These are phyloP conservation scores for Caenorhabditis sp. DNA, from an alignment of 2,888 invertebrate genomes.

Conservation along the genomic window DNA sequence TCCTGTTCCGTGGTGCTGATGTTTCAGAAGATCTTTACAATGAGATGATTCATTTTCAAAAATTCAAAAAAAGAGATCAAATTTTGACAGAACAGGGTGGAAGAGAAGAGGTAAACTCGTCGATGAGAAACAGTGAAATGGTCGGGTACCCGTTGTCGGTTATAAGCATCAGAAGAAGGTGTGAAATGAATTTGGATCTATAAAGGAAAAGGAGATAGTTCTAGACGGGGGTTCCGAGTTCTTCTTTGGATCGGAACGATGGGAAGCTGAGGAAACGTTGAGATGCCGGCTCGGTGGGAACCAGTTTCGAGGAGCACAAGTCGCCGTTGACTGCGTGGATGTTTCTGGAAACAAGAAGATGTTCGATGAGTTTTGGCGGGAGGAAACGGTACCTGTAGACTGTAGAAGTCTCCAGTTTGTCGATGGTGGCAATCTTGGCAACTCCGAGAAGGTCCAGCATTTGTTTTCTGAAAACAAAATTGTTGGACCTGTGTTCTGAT, in stretches of 20 bases:
- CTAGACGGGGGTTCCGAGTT: slow-evolving; percentile 46
- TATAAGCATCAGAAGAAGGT: slow-evolving; percentile 20
- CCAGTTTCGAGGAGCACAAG: slow-evolving; percentile 40
- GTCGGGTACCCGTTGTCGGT: slow-evolving; percentile 29
- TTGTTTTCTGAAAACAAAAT: slow-evolving; percentile 46
- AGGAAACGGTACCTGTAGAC: slow-evolving; percentile 55
- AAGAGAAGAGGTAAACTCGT: slow-evolving; percentile 41
- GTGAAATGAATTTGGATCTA: slow-evolving; percentile 10
- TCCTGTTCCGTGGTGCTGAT: not conserved
- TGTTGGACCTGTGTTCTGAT: not conserved
- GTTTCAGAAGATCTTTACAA: not conserved
- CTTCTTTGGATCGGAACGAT: slow-evolving; percentile 45
- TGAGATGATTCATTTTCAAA: slow-evolving; percentile 17
- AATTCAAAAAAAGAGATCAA: slow-evolving; percentile 29
- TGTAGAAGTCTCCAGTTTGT: slow-evolving; percentile 54
- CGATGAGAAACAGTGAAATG: slow-evolving; percentile 55
- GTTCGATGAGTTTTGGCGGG: too few species aligned
- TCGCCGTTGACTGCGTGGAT: slow-evolving; percentile 56
- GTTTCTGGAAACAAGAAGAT: slow-evolving; percentile 29
- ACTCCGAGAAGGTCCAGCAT: slow-evolving; percentile 50
- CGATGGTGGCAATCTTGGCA: slow-evolving; percentile 33
- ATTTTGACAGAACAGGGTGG: slow-evolving; percentile 8
- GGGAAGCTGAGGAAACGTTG: slow-evolving; percentile 45
- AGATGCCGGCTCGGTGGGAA: slow-evolving; percentile 27
- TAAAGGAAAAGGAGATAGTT: not conserved